Evolutionary conservation across 2,113 vertebrate genomes (phyloP).

Genomic region (Cyphomyrus plagiostoma): DNA sequence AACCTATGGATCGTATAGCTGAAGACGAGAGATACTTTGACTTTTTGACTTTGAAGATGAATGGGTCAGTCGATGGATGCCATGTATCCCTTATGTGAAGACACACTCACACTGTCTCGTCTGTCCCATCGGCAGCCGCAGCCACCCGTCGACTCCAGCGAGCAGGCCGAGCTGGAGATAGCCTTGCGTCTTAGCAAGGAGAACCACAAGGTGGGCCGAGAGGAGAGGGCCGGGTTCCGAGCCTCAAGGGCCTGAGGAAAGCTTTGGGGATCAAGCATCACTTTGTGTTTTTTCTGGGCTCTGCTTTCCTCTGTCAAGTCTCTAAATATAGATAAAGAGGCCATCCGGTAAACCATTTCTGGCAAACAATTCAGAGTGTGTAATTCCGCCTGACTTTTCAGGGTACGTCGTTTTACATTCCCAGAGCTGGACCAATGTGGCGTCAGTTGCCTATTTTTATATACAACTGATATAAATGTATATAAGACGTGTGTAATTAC

Average conservation of each 20-base stretch:
- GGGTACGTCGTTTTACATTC: background rate
- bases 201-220: conserved; percentile 75
- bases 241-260: background rate
- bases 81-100: background rate
- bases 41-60: background rate
- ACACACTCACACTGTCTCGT: background rate
- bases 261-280: background rate
- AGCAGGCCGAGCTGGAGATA: conserved; percentile 88
- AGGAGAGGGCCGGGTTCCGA: background rate
- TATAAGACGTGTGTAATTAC: background rate
- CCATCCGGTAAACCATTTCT: background rate
- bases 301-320: background rate
- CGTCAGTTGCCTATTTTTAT: background rate
- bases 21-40: background rate
- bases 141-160: conserved; percentile 69
- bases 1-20: background rate
- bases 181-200: conserved; percentile 89
- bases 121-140: conserved; percentile 45
- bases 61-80: background rate
- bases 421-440: background rate
- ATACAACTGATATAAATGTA: background rate
- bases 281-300: background rate
- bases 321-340: background rate
- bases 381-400: background rate
- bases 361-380: background rate